Evolutionary conservation across 2,113 vertebrate genomes (phyloP).

Genomic region (Pelusios castaneus): DNA sequence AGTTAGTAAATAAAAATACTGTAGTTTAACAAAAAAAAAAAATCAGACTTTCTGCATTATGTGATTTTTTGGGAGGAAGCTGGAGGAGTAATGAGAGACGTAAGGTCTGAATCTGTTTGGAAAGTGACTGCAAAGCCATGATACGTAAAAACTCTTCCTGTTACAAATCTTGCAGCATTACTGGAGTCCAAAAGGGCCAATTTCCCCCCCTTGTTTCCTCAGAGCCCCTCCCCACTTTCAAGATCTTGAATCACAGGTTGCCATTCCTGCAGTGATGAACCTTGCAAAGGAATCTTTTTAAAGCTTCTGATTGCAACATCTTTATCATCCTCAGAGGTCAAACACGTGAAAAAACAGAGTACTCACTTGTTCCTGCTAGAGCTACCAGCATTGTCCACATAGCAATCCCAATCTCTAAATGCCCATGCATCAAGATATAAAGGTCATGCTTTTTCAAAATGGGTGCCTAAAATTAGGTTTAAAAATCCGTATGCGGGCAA

Average conservation of each 20-base stretch:
- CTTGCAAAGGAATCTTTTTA: not conserved
- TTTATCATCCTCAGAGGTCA: not conserved
- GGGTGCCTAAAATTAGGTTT: not conserved
- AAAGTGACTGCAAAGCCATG: not conserved
- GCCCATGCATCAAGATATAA: not conserved
- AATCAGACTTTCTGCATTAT: not conserved
- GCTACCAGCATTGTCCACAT: not conserved
- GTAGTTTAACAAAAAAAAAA: not conserved
- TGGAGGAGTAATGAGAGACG: not conserved
- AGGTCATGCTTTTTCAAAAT: not conserved
- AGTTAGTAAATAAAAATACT: not conserved
- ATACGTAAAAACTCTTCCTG: not conserved
- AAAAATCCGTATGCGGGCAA: not conserved
- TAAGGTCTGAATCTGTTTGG: not conserved
- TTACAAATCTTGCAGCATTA: not conserved
- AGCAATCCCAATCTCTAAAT: not conserved
- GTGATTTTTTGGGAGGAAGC: not conserved
- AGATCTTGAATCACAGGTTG: not conserved
- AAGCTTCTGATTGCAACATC: not conserved
- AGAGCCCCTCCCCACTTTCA: not conserved
- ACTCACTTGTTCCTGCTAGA: not conserved
- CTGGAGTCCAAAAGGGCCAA: not conserved
- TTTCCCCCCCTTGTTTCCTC: not conserved
- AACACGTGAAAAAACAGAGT: not conserved
- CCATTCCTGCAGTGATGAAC: not conserved